These are phyloP conservation scores for Crotalus helleri DNA, from an alignment of 2,113 vertebrate genomes.

Conservation along the genomic window DNA sequence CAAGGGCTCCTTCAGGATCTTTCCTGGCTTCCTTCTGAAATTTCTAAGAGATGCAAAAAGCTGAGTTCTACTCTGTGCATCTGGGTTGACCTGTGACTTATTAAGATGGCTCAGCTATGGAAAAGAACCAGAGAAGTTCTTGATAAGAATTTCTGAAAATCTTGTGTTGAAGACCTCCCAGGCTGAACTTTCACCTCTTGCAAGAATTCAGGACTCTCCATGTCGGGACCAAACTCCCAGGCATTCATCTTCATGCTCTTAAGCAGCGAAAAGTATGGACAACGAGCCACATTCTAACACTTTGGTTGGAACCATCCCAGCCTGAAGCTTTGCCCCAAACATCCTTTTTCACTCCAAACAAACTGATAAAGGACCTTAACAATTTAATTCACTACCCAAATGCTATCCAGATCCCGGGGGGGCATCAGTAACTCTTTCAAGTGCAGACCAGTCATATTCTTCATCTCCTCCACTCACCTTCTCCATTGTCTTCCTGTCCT, in stretches of 20 bases:
- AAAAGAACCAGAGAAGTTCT: neutral
- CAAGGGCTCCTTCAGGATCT: neutral
- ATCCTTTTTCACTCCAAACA: neutral
- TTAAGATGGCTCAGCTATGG: neutral
- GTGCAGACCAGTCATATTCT: neutral
- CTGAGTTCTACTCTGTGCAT: neutral
- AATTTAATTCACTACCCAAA: neutral
- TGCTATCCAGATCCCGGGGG: neutral
- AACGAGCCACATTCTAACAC: neutral
- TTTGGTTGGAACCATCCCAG: neutral
- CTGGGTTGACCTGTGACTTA: neutral
- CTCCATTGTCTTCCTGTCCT: no score
- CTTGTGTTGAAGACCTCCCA: neutral
- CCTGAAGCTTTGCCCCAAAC: neutral
- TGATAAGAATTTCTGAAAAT: neutral
- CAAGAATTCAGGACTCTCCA: neutral
- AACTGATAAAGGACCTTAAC: neutral
- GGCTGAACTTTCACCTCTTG: neutral
- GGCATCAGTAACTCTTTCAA: neutral
- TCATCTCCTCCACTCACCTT: neutral
- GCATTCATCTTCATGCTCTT: neutral
- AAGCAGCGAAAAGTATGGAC: neutral
- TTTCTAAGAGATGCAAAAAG: neutral
- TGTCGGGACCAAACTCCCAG: neutral
- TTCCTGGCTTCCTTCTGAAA: neutral